These are phyloP conservation scores for Sycobia sp. DNA, from an alignment of 1,140 invertebrate species.

Conservation along the genomic window DNA sequence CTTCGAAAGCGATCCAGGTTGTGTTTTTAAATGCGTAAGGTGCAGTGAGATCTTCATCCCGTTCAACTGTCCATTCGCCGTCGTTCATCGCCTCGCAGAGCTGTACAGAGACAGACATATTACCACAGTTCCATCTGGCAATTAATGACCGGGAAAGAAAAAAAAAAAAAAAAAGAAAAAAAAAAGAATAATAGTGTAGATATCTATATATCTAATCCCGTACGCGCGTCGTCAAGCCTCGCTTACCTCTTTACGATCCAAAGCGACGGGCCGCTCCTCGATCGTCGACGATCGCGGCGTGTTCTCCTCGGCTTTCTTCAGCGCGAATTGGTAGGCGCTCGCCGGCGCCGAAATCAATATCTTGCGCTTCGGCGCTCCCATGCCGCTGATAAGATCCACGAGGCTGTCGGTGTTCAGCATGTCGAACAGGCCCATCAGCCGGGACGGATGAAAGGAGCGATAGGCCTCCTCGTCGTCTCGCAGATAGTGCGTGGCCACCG, in stretches of 20 bases:
- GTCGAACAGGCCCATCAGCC: constrained; percentile 77
- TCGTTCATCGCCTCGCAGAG: constrained; percentile 68
- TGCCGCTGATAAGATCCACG: constrained; percentile 73
- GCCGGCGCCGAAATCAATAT: constrained; percentile 74
- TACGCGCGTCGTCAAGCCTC: no score
- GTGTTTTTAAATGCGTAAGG: constrained; percentile 76
- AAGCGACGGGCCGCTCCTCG: constrained; percentile 62
- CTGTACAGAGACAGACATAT: no score
- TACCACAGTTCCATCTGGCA: no score
- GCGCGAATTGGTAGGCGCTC: constrained; percentile 69
- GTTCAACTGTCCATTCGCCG: constrained; percentile 75
- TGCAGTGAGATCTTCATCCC: constrained; percentile 79
- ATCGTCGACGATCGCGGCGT: constrained; percentile 70
- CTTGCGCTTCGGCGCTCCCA: constrained; percentile 73
- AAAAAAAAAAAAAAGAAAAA: constrained; percentile 5
- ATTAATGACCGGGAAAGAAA: no score
- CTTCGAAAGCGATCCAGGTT: constrained; percentile 80
- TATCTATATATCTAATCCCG: neutral
- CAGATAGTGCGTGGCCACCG: constrained; percentile 73
- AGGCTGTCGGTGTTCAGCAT: constrained; percentile 80
- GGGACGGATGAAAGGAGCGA: constrained; percentile 75
- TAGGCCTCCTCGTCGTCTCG: constrained; percentile 66
- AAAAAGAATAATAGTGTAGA: neutral
- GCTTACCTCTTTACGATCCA: constrained; percentile 68
- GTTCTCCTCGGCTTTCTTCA: constrained; percentile 69